Evolutionary conservation across 2,797 vertebrate species (phyloP).

Genomic region (Phalloptychus januarius): DNA sequence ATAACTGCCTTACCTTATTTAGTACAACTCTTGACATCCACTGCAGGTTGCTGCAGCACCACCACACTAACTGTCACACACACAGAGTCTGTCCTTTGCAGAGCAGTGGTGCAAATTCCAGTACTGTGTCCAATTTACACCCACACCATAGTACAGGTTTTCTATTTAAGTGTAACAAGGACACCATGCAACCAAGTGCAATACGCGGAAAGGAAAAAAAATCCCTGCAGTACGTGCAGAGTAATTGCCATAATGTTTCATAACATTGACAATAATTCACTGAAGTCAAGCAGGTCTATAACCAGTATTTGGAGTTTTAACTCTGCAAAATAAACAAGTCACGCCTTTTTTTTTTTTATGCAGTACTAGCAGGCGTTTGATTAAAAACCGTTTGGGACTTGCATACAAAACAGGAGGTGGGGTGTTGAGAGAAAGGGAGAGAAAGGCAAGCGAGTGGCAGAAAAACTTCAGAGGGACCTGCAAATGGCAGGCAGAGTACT

Average conservation of each 20-base stretch:
- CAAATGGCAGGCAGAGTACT: slow-evolving; percentile 65
- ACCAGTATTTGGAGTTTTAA: slow-evolving; percentile 62
- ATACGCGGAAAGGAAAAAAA: slow-evolving; percentile 48
- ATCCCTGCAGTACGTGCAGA: slow-evolving; percentile 51
- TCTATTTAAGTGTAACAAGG: slow-evolving; percentile 63
- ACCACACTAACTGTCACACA: slow-evolving; percentile 55
- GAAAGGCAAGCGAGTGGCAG: slow-evolving; percentile 43
- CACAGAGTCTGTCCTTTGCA: slow-evolving; percentile 37
- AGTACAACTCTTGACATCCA: slow-evolving; percentile 51
- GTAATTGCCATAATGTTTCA: slow-evolving; percentile 65
- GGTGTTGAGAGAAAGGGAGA: slow-evolving; percentile 19
- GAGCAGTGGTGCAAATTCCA: slow-evolving; percentile 58
- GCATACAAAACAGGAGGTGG: slow-evolving; percentile 64
- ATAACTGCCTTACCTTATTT: slow-evolving; percentile 49
- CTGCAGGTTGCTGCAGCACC: slow-evolving; percentile 44
- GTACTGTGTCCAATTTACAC: slow-evolving; percentile 71
- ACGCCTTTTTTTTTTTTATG: slow-evolving; percentile 41
- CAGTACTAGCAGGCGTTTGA: slow-evolving; percentile 67
- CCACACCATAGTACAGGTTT: slow-evolving; percentile 67
- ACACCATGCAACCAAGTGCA: slow-evolving; percentile 70
- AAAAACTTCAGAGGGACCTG: slow-evolving; percentile 68
- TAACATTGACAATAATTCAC: slow-evolving; percentile 58
- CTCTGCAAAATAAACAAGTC: slow-evolving; percentile 57
- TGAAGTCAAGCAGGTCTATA: slow-evolving; percentile 45
- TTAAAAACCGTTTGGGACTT: slow-evolving; percentile 67